These are phyloP conservation scores for Myopa testacea DNA, from an alignment of 2,888 invertebrate species.

Conservation along the genomic window DNA sequence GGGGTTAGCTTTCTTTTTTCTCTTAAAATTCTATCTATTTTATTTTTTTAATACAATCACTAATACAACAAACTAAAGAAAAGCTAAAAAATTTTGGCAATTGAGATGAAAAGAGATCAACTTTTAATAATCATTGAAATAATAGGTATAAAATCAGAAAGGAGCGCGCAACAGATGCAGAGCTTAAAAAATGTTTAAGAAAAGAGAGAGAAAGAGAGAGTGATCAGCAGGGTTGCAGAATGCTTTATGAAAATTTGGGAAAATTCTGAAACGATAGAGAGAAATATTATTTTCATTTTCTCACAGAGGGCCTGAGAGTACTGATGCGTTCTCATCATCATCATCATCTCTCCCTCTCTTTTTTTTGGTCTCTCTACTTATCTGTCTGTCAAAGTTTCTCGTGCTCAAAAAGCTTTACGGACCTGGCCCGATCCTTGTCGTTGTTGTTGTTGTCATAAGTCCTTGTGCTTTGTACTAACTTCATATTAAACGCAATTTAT, in stretches of 20 bases:
- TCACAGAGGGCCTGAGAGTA: background rate
- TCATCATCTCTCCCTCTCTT: slow-evolving; percentile 41
- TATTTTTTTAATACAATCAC: no score
- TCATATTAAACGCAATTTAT: slow-evolving; percentile 51
- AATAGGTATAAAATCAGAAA: no score
- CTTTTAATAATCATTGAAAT: no score
- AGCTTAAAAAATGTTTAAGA: background rate
- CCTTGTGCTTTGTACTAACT: slow-evolving; percentile 51
- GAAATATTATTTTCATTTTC: background rate
- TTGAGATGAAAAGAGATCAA: no score
- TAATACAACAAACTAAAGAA: no score
- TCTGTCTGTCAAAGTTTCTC: background rate
- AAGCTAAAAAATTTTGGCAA: no score
- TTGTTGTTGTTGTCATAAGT: slow-evolving; percentile 28
- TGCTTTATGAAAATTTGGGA: background rate
- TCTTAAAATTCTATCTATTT: no score
- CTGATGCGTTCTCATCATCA: background rate
- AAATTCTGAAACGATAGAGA: background rate
- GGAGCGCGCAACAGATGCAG: no score
- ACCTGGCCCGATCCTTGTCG: background rate
- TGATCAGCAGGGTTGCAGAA: background rate
- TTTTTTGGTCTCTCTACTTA: background rate
- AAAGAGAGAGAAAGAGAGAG: background rate
- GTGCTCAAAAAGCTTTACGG: slow-evolving; percentile 40
- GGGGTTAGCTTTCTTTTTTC: no score